A percentile compares a stretch with the other conserved stretches of the same genome.
Conservation (phyloP, 1,140 invertebrate species). For the Whitmania pigra region DNA sequence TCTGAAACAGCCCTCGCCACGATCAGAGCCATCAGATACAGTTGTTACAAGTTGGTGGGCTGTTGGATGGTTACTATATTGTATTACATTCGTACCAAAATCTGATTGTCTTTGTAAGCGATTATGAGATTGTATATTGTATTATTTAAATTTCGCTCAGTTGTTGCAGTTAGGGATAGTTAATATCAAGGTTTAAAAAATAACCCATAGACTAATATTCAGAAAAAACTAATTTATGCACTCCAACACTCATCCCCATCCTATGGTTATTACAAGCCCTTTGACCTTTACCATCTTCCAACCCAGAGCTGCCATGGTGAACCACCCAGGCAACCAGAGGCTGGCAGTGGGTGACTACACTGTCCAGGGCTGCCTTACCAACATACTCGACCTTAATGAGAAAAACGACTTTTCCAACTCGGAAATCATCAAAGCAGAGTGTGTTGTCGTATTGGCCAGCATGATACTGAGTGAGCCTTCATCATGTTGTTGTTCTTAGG, state of each 20-base stretch:
- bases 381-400: background rate
- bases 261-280: background rate
- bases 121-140: too few relatives aligned
- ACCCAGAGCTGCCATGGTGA: background rate
- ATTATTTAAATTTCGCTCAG: too few relatives aligned
- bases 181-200: too few relatives aligned
- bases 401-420: background rate
- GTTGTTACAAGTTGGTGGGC: background rate
- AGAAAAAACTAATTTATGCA: too few relatives aligned
- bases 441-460: background rate
- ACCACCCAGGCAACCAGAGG: constrained; percentile 1
- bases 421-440: background rate
- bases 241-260: background rate
- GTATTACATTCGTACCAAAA: too few relatives aligned
- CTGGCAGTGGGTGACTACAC: constrained; percentile 10
- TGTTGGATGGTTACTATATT: too few relatives aligned
- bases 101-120: too few relatives aligned
- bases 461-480: constrained; percentile 9
- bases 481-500: too few relatives aligned
- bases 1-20: background rate
- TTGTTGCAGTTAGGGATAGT: too few relatives aligned
- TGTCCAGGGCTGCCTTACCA: background rate
- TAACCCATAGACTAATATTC: too few relatives aligned
- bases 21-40: constrained; percentile 2
- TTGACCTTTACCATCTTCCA: too few relatives aligned